These are phyloP conservation scores for Sinocyclocheilus grahami DNA, from an alignment of 2,113 vertebrate species.

Conservation along the genomic window DNA sequence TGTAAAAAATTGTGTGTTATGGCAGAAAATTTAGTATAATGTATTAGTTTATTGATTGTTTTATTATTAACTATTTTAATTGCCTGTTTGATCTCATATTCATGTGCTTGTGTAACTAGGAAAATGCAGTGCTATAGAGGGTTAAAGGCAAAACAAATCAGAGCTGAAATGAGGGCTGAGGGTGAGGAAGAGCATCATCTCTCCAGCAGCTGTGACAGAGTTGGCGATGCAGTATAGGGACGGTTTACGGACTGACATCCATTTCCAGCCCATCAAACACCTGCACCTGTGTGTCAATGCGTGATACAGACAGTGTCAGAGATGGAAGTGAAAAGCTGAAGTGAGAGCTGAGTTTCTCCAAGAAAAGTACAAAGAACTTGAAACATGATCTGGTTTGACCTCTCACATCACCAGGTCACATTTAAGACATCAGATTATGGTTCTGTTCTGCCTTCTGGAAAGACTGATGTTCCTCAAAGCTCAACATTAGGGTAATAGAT, in stretches of 20 bases:
- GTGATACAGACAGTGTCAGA: neutral
- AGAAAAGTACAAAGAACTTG: conserved; percentile 6
- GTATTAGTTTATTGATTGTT: neutral
- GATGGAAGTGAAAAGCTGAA: neutral
- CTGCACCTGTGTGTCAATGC: conserved; percentile 12
- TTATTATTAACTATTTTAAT: neutral
- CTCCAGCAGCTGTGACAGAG: conserved; percentile 9
- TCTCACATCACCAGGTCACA: neutral
- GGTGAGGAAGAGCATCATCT: neutral
- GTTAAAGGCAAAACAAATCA: neutral
- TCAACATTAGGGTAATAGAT: conserved; percentile 3
- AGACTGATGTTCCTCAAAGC: neutral
- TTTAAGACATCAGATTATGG: neutral
- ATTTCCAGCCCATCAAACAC: conserved; percentile 39
- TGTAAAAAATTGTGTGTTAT: no score
- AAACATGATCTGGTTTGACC: conserved; percentile 7
- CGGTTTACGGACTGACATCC: conserved; percentile 25
- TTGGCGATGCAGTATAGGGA: conserved; percentile 7
- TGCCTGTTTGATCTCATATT: neutral
- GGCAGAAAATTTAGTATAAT: neutral
- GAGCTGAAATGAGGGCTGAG: neutral
- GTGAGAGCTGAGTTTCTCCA: neutral
- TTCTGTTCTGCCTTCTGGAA: neutral
- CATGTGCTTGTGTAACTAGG: neutral
- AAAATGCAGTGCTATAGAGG: neutral